Percentiles rank a stretch among this genome's conserved stretches.
These are phyloP conservation scores for Ovibos moschatus DNA, from an alignment of 2,113 vertebrate species.

Conservation along the genomic window DNA sequence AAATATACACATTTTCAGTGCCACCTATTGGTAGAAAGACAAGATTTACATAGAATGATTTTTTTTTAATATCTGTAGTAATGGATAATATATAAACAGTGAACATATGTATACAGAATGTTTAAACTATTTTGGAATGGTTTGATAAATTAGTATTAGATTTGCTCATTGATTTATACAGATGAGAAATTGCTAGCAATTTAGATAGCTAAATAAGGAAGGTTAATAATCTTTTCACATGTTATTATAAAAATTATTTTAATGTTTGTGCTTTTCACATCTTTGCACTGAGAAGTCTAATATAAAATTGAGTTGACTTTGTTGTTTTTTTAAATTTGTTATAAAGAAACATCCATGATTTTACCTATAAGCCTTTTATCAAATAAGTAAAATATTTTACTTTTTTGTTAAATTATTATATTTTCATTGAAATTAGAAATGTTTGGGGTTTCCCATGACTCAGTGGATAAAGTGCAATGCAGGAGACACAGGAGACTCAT, in stretches of 20 bases:
- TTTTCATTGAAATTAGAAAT: background rate
- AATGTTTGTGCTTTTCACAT: background rate
- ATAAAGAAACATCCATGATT: background rate
- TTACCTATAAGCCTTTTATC: background rate
- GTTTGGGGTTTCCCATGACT: background rate
- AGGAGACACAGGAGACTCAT: background rate
- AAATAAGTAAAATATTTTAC: background rate
- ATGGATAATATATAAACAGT: background rate
- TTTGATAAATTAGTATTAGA: background rate
- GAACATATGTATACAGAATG: background rate
- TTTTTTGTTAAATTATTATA: background rate
- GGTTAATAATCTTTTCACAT: background rate
- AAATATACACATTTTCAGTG: constrained; percentile 66
- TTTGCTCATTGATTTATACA: background rate
- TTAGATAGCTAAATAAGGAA: background rate
- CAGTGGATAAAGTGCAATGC: background rate
- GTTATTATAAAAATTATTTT: background rate
- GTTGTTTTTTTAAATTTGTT: background rate
- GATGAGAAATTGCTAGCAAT: background rate
- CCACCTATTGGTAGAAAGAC: constrained; percentile 62
- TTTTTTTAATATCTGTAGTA: background rate
- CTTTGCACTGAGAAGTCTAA: background rate
- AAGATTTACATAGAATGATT: background rate
- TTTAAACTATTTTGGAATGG: background rate
- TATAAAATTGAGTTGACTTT: background rate